Evolutionary conservation across 1,140 invertebrate genomes (phyloP), one percentile per base, ranked within the genome.

Genomic region (Caenorhabditis briggsae): DNA sequence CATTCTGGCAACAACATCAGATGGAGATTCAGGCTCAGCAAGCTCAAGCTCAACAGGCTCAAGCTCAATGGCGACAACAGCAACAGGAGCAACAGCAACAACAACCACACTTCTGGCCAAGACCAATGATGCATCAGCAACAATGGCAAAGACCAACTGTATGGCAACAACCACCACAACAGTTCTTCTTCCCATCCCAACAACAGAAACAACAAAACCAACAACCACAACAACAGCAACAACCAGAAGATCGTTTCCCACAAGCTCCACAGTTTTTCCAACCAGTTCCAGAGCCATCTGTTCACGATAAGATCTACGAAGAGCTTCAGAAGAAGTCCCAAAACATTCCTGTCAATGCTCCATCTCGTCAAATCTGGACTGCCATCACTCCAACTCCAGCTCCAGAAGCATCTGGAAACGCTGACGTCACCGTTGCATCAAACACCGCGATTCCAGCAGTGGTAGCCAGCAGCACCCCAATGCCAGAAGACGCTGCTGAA

Each of bases 381-480:
- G 85, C 85, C 11, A 86, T 86, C 78, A 86, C 85, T 50, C 85
- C 85, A 78, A 86, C 85, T 58, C 85, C 85, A n/a, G 84, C 46
- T 50, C 56, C 83, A 78, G 70, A 78, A 78, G 70, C 12, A 78
- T 78, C 46, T 50, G 70, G 70, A 78, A 78, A 23, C 50, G 46
- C 70, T 50, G 70, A 50, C n/a, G 70, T 50, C 16, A 48, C 70
- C 0, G 43, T 23, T 78, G 11, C 33, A 25, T 46, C 70, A 61
- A 78, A 78, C 46, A 78, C 70, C 11, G 46, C 70, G 12, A 50
- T 78, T 50, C 70, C 70, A 78, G 70, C 65, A n/a, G 65, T 70
- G 43, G 65, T 70, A 5, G 18, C 12, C 14, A 70, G 65, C 65
- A 70, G 65, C 18, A 70, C 65, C 6, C 65, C 65, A 48, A 70